phyloP scores from a whole-genome alignment of 92 coral and sea anemone genomes.

The Parazoanthus darwini region DNA sequence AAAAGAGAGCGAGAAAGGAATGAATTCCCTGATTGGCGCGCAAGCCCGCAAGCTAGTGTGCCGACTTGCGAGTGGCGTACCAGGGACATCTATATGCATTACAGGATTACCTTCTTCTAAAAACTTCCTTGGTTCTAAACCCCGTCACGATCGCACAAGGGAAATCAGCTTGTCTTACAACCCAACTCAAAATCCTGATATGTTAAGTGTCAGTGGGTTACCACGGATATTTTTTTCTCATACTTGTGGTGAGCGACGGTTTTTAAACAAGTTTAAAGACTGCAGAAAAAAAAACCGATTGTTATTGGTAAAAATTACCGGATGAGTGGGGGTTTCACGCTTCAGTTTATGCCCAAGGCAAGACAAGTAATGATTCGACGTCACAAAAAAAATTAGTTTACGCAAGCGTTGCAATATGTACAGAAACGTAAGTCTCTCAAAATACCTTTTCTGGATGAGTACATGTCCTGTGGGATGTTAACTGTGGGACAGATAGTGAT shows the following conservation, averaged over 20 bases:
- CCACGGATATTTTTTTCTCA: neutral
- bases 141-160: neutral
- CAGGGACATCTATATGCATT: conserved; percentile 1
- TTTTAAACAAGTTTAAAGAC: neutral
- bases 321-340: neutral
- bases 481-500: neutral
- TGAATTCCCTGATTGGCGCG: neutral
- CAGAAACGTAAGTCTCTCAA: neutral
- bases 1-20: neutral
- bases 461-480: neutral
- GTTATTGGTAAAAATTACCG: conserved; percentile 13
- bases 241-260: neutral
- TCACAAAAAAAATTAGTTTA: conserved; percentile 5
- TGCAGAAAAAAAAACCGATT: neutral
- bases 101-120: conserved; percentile 19
- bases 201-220: neutral
- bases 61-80: neutral
- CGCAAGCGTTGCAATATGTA: conserved; percentile 3
- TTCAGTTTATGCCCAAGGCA: neutral
- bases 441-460: neutral
- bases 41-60: neutral
- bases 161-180: neutral
- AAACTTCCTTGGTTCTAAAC: conserved; percentile 14
- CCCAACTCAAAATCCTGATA: neutral
- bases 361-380: conserved; percentile 18